Conservation (phyloP, 2,113 vertebrate genomes). For the Thermophis baileyi region DNA sequence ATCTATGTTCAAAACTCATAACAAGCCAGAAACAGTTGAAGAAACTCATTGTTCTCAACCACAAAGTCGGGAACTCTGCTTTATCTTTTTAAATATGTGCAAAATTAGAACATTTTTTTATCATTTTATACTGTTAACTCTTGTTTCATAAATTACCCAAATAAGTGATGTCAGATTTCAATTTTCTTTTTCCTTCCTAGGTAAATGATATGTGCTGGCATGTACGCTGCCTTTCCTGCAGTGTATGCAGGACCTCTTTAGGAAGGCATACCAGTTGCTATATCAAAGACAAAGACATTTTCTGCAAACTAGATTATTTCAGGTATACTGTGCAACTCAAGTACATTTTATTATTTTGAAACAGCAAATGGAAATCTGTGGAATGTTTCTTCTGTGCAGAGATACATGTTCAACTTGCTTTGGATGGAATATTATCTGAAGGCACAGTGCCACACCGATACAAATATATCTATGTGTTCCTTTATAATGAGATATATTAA, state of each 20-base stretch:
- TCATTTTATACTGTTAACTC: neutral
- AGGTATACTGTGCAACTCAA: slow-evolving; percentile 71
- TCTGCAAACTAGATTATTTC: slow-evolving; percentile 98
- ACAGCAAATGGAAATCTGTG: neutral
- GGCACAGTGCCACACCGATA: no score
- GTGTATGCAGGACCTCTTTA: slow-evolving; percentile 91
- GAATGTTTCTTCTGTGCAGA: neutral
- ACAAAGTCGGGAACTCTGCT: neutral
- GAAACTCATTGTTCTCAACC: neutral
- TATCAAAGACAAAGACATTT: slow-evolving; percentile 97
- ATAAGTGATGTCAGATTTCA: accelerated
- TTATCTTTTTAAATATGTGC: neutral
- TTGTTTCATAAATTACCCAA: neutral
- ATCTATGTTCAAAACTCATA: neutral
- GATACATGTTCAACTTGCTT: neutral
- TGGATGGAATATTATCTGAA: neutral
- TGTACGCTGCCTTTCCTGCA: slow-evolving; percentile 94
- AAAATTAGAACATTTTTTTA: neutral
- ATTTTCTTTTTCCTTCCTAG: slow-evolving; percentile 59
- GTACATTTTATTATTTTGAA: neutral
- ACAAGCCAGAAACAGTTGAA: neutral
- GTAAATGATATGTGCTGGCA: slow-evolving; percentile 98
- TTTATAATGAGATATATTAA: neutral
- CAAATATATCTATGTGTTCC: neutral
- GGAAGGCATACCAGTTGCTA: slow-evolving; percentile 96